Base-by-base conservation (phyloP, 2,888 invertebrate species). In the Sturmia bella region DNA sequence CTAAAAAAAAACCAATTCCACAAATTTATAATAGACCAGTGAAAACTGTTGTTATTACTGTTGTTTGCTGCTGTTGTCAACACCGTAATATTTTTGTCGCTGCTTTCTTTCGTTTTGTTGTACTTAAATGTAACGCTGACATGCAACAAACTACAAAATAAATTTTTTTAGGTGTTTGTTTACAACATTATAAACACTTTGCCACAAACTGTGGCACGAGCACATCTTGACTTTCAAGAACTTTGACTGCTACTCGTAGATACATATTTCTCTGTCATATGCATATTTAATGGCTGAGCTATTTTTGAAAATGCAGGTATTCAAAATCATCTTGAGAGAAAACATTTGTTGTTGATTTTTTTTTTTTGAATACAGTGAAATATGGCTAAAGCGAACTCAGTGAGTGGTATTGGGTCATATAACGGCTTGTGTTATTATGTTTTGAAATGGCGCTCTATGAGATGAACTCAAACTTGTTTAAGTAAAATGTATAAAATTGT, bases 1-100 rank as follows among this genome's bases (percentile, higher is more conserved):
- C 19, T 11, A 50, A 24, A 13, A 21, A 50, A 12, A n/a, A n/a
- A n/a, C n/a, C n/a, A n/a, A n/a, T 1, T 24, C 13, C 12, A 9
- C 12, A 21, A 21, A 50, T 13, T 24, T 39, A 39, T 13, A 5
- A 15, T 32, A 54, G 11, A 39, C 50, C 43, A 64, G 56, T 21
- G 24, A 17, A 12, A 27, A 41, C 56, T 69, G 66, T 48, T 50
- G 63, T 66, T 69, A 41, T n/a, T 39, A 21, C 39, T 63, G 45
- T 63, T 48, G 45, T 68, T 79, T 39, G n/a, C 39, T 63, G 37
- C 56, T 41, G 48, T 68, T 79, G 69, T 78, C 68, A 73, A 45
- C 78, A 72, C 50, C 43, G 17, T 72, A 72, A 72, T 78, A 66
- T 66, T 59, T 76, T 70, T 37, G 70, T 57, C 39, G 21, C 32